Evolutionary conservation across 2,113 vertebrate species (phyloP), one percentile per base, ranked within the genome.

Genomic region (Pristiophorus japonicus): DNA sequence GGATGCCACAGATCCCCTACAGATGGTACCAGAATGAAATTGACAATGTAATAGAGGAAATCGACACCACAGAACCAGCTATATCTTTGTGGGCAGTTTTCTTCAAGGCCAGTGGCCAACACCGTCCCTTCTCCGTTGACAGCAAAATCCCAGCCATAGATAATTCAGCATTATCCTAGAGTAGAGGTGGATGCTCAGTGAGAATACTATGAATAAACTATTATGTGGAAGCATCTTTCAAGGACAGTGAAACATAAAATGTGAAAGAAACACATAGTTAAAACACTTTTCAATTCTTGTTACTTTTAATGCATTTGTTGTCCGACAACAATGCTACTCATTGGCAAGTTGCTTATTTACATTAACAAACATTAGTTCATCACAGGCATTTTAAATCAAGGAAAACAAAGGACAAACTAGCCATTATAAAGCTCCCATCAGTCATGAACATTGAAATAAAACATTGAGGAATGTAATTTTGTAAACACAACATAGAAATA

Each of bases 251-350:
- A 88, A 88, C 51, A 88, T 88, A 47, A 93, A 42, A 94, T 94
- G n/a, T 63, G 20, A 88, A 84, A 95, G 55, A 95, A 95, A 95
- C 65, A 73, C 81, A n/a, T n/a, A 59, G 55, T 62, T 92, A 63
- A 38, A 59, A 34, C 22, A 90, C 62, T 51, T 87, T 87, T 66
- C 95, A 95, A 55, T 88, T 45, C 24, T 95, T 78, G 55, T 96
- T 95, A 96, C 66, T 96, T 97, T 98, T 98, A 98, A 98, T 98
- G 98, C 98, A 98, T 98, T 98, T 98, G 96, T 97, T 97, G 97
- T 98, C 97, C 97, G 97, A 98, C 97, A 98, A 97, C 97, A 98
- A 96, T 96, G 98, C 97, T 97, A 98, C 97, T 98, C 97, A 98
- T 97, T 97, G 97, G 97, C 97, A 98, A 97, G 96, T 97, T 97